phyloP scores from a whole-genome alignment of 2,888 invertebrate genomes.

The Eustalomyia histrio region DNA sequence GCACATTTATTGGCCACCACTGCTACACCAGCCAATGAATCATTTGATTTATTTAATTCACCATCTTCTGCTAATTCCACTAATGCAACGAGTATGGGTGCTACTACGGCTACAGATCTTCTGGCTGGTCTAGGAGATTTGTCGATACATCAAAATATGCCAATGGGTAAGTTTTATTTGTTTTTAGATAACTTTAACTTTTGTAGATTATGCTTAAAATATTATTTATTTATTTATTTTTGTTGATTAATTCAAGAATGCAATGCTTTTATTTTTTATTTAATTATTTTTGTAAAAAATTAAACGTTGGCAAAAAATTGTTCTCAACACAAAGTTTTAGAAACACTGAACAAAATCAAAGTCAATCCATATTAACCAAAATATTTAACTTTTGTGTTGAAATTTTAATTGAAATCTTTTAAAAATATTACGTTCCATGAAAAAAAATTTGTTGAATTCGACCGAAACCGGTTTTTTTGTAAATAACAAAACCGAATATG shows the following conservation, averaged over 20 bases:
- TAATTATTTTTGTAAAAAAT: constrained; percentile 11
- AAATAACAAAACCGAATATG: too few relatives aligned
- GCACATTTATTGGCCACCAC: constrained; percentile 70
- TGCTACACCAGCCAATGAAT: constrained; percentile 72
- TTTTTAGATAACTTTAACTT: constrained; percentile 1
- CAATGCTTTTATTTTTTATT: constrained; percentile 39
- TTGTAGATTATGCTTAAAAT: constrained; percentile 15
- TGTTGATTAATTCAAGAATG: constrained; percentile 27
- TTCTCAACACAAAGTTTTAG: too few relatives aligned
- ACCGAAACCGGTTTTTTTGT: too few relatives aligned
- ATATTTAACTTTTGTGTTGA: too few relatives aligned
- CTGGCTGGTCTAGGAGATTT: constrained; percentile 80
- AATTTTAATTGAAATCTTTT: too few relatives aligned
- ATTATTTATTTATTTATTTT: constrained; percentile 35
- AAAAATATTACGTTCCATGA: too few relatives aligned
- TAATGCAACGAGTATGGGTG: constrained; percentile 52
- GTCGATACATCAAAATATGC: constrained; percentile 77
- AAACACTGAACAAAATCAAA: too few relatives aligned
- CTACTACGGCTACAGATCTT: constrained; percentile 78
- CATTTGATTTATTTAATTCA: constrained; percentile 74
- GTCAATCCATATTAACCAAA: too few relatives aligned
- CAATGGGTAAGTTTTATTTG: constrained; percentile 76
- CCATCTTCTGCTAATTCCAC: constrained; percentile 49
- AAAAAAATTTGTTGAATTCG: too few relatives aligned
- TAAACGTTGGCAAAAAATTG: too few relatives aligned